Base-by-base conservation (phyloP, 2,113 vertebrate species). In the Coreoperca whiteheadi region DNA sequence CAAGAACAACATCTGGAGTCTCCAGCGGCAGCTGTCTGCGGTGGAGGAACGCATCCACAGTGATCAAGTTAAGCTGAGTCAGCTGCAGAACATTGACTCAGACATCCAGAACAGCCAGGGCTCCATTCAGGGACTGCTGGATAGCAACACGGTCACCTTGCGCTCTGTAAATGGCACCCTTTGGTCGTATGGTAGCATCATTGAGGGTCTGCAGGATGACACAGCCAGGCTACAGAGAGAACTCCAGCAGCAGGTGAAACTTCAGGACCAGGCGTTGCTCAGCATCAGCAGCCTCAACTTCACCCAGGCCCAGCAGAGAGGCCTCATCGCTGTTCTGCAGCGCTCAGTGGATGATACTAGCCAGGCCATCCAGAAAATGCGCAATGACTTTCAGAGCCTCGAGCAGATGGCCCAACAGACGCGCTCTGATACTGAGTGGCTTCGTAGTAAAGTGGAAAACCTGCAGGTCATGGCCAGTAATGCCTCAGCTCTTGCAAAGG, bases 271-370 rank as follows among this genome's bases (percentile, higher is more conserved):
- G 66, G 93, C 95, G 12, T 91, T 97, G 56, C 94, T 98, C 91
- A 96, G 95, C 90, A 94, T 98, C 81, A 96, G 97, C 94, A 96
- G 96, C 82, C 94, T 99, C 68, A 99, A 99, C 92, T 84, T 97
- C 78, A 99, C 97, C 20, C 98, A 99, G 89, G 94, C 94, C 50
- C 97, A 97, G 86, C 98, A 99, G 91, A 96, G 96, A 81, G 95
- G 94, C 77, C 94, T 97, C 50, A 96, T 97, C 73, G 92, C 79
- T 16, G 91, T 84, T 43, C 92, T 99, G 89, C 97, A 99, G 92
- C 97, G 93, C 50, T 97, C 97, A 0, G 93, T 98, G 85, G 98
- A 98, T 50, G 96, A 97, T 88, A 96, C 96, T 15, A 96, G 96
- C 83, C 96, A 96, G 30, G 95, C 96, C 34, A 96, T 98, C 81